phyloP scores from a whole-genome alignment of 2,888 invertebrate genomes.

The Agriopis leucophaearia region DNA sequence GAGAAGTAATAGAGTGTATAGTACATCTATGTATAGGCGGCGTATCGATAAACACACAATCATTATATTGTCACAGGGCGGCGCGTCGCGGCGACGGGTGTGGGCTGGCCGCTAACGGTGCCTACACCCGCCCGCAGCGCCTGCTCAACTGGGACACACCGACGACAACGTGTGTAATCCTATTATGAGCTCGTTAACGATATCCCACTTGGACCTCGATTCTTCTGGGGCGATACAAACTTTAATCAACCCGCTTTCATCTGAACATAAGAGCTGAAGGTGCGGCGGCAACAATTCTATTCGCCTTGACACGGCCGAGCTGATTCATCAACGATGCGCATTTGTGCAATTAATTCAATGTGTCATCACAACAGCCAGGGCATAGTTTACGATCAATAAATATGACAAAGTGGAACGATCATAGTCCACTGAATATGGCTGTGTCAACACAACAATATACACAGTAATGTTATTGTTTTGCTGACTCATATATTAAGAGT shows the following conservation, averaged over 20 bases:
- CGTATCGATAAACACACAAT: slow-evolving; percentile 73
- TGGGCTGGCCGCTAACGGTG: slow-evolving; percentile 61
- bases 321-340: slow-evolving; percentile 55
- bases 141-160: slow-evolving; percentile 75
- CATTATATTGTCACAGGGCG: slow-evolving; percentile 79
- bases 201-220: slow-evolving; percentile 73
- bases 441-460: slow-evolving; percentile 44
- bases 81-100: slow-evolving; percentile 64
- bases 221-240: slow-evolving; percentile 54
- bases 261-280: slow-evolving; percentile 31
- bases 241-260: slow-evolving; percentile 48
- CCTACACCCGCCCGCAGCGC: slow-evolving; percentile 66
- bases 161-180: slow-evolving; percentile 77
- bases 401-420: slow-evolving; percentile 47
- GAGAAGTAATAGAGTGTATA: slow-evolving; percentile 56
- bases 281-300: slow-evolving; percentile 4
- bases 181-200: slow-evolving; percentile 83
- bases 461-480: slow-evolving; percentile 54
- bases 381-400: slow-evolving; percentile 56
- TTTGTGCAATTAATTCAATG: slow-evolving; percentile 55
- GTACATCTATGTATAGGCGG: slow-evolving; percentile 56
- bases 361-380: slow-evolving; percentile 56
- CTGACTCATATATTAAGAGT: slow-evolving; percentile 68
- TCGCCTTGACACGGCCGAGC: slow-evolving; percentile 37
- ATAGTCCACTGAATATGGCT: slow-evolving; percentile 50